Base-by-base conservation (phyloP, 2,888 invertebrate species). In the Diploptera punctata region DNA sequence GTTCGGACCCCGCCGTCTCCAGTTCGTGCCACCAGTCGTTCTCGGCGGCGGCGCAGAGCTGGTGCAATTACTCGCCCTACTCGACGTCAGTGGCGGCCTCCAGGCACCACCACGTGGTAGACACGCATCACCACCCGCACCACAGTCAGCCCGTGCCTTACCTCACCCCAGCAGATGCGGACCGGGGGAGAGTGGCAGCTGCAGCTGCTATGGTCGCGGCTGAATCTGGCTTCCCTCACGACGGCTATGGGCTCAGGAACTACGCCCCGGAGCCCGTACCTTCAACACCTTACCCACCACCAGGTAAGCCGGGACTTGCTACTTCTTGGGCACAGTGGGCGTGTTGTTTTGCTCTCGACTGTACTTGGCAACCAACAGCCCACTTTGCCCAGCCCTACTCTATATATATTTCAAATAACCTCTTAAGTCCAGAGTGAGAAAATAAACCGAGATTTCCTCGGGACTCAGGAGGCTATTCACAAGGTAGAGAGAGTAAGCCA, bases 241-340 rank as follows among this genome's bases (percentile, higher is more conserved):
- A 92, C 77, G 88, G 91, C 71, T 93, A 93, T 81, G 89, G 90
- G 69, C 87, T 93, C 71, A 87, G 93, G 80, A 92, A 91, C 83
- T 93, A 93, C 82, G 88, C 87, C 69, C 89, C 90, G 2, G 92
- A 91, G 82, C 88, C 89, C 60, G 91, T 91, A 76, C 90, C 90
- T 78, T 89, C 91, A 79, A 91, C 90, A 73, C 91, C 93, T 52
- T 93, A 93, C 80, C 91, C 92, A 80, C 91, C 93, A 80, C 90
- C 93, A 88, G 92, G 93, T 89, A 88, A 88, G 81, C 47, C 68
- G 43, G 54, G 57, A 49, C 52, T 1, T 7, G 13, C 1, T 24
- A 5, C n/a, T n/a, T n/a, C n/a, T n/a, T n/a, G n/a, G n/a, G n/a
- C n/a, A n/a, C n/a, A n/a, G n/a, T n/a, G n/a, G n/a, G n/a, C n/a